Base-by-base conservation (phyloP, 2,113 vertebrate genomes). In the Paratilapia polleni region DNA sequence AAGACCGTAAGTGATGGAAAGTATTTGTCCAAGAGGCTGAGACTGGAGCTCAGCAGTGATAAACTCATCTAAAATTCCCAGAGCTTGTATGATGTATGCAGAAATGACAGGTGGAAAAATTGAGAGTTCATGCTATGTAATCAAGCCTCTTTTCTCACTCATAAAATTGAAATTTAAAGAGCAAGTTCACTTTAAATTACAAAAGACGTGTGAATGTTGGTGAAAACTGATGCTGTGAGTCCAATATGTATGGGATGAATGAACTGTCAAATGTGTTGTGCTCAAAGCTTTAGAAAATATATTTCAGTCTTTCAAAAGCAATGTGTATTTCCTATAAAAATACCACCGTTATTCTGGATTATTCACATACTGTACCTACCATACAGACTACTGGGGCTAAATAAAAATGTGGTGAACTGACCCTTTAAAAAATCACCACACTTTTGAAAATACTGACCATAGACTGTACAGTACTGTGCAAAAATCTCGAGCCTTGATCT, bases 1-100 rank as follows among this genome's bases (percentile, higher is more conserved):
- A 81, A 89, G 81, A 79, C 82, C 80, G 61, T 77, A 87, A 90
- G 92, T 81, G 91, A 92, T 78, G 84, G 86, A 83, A 82, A 77
- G 78, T 78, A 74, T 91, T 89, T 78, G 86, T 90, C 90, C 82
- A 17, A 78, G 80, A 77, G 70, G 58, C 38, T 36, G 76, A 59
- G 68, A 41, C 57, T 2, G 13, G 54, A 43, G 82, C 43, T 41
- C 58, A 24, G 80, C 36, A n/a, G 81, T 47, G 83, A 91, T 83
- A 57, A 88, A 91, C 89, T 78, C 52, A 89, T 80, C 73, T n/a
- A 31, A 87, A 82, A 81, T 56, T 88, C 77, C 85, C 81, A 64
- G 8, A 77, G 85, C 68, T 34, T 56, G 13, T 24, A 19, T 68
- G 80, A 78, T 82, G 81, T 47, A 82, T 3, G 63, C 24, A 12